Evolutionary conservation across 2,113 vertebrate genomes (phyloP).

Genomic region (Daboia siamensis): DNA sequence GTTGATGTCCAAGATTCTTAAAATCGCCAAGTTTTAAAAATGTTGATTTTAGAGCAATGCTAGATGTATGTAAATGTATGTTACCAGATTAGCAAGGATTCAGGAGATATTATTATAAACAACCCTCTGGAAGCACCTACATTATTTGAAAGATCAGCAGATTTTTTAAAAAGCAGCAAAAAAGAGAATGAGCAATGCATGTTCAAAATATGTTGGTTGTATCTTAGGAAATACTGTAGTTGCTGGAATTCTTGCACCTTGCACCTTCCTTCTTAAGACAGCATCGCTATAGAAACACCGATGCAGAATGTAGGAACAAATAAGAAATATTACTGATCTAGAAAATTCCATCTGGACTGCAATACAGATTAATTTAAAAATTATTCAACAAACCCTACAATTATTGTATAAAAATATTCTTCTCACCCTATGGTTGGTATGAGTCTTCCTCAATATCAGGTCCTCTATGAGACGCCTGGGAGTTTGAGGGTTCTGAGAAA

Average conservation of each 20-base stretch:
- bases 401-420: background rate
- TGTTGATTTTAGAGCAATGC: background rate
- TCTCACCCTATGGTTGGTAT: background rate
- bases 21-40: background rate
- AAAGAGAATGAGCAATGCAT: background rate
- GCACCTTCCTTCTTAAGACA: background rate
- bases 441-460: background rate
- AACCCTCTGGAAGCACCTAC: background rate
- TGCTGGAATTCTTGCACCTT: background rate
- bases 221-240: background rate
- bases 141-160: background rate
- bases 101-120: background rate
- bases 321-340: background rate
- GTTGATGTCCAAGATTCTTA: background rate
- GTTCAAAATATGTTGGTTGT: background rate
- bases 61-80: background rate
- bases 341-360: background rate
- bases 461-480: background rate
- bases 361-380: background rate
- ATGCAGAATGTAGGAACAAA: background rate
- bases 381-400: background rate
- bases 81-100: background rate
- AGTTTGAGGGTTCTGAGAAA: background rate
- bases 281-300: background rate
- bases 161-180: background rate